Percentiles rank a stretch among this genome's conserved stretches.
These are phyloP conservation scores for Nylanderia fulva DNA, from an alignment of 1,140 invertebrate genomes.

Conservation along the genomic window DNA sequence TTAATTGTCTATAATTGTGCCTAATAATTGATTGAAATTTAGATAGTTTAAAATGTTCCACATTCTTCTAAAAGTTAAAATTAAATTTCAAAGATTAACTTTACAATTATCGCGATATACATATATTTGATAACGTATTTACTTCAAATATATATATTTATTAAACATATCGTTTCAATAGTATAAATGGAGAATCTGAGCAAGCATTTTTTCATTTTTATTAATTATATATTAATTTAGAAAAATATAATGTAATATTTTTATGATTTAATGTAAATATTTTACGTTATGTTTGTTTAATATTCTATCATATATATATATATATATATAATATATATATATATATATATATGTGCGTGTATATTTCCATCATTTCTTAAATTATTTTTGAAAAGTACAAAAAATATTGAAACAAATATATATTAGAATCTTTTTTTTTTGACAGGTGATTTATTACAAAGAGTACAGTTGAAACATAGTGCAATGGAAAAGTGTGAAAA, in stretches of 20 bases:
- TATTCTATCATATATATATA: neutral
- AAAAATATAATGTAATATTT: neutral
- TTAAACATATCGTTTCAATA: neutral
- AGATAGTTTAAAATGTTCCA: neutral
- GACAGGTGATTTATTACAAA: conserved; percentile 90
- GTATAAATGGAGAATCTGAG: neutral
- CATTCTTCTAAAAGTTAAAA: neutral
- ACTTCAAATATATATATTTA: neutral
- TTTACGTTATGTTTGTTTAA: neutral
- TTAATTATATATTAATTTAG: conserved; percentile 10
- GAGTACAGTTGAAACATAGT: conserved; percentile 90
- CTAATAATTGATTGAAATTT: too few species aligned
- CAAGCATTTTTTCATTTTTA: neutral
- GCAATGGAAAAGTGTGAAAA: conserved; percentile 93
- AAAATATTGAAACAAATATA: neutral
- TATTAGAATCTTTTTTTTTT: neutral
- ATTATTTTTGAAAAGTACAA: neutral
- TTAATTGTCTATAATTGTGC: neutral
- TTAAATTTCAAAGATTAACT: neutral
- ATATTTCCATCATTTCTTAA: neutral
- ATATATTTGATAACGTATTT: neutral
- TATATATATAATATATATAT: too few species aligned
- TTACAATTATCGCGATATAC: neutral
- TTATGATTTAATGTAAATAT: too few species aligned
- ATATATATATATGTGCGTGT: too few species aligned